phyloP scores from a whole-genome alignment of 1,140 invertebrate genomes.

The Hydropsyche tenuis region DNA sequence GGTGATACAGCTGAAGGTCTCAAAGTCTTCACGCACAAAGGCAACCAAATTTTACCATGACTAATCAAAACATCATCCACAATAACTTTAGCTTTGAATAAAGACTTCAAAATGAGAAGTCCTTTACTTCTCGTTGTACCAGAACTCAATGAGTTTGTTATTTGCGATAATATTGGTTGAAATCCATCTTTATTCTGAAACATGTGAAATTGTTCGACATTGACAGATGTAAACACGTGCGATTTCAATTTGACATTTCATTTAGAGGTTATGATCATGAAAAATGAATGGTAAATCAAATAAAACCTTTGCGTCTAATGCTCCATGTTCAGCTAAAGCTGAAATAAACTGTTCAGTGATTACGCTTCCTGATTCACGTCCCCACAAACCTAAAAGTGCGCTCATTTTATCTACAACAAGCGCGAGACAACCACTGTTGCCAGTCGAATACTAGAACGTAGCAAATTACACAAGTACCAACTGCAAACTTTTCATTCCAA shows the following conservation, averaged over 20 bases:
- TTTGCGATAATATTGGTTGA: constrained; percentile 21
- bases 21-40: constrained; percentile 31
- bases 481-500: too few relatives aligned
- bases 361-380: not conserved
- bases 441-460: not conserved
- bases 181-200: constrained; percentile 38
- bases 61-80: constrained; percentile 23
- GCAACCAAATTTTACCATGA: constrained; percentile 34
- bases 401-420: not conserved
- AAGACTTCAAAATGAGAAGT: constrained; percentile 39
- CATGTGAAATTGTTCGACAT: not conserved
- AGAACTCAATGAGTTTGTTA: constrained; percentile 32
- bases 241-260: not conserved
- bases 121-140: constrained; percentile 29
- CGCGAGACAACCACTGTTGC: too few relatives aligned
- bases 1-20: constrained; percentile 22
- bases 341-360: not conserved
- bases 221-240: not conserved
- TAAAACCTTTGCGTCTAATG: not conserved
- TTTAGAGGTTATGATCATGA: not conserved
- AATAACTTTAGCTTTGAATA: constrained; percentile 4
- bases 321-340: not conserved
- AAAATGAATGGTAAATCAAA: not conserved
- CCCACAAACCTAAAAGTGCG: not conserved
- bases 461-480: too few relatives aligned